A percentile compares a stretch with the other conserved stretches of the same genome.
Evolutionary conservation across 2,797 vertebrate genomes (phyloP).

Genomic region (Morus bassanus): DNA sequence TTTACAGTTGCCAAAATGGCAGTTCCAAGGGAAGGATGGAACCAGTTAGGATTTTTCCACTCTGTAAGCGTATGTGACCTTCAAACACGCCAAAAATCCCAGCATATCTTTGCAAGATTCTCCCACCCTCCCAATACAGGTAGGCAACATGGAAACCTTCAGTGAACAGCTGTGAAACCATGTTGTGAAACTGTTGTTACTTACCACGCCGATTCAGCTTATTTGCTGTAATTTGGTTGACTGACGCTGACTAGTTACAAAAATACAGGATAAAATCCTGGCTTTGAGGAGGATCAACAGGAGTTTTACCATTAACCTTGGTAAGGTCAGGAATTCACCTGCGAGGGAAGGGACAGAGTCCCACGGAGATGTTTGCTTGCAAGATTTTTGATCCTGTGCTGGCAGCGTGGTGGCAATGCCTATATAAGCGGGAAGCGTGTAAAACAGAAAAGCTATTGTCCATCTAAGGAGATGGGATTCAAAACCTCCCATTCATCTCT

Average conservation of each 20-base stretch:
- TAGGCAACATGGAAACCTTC: not conserved
- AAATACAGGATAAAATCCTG: not conserved
- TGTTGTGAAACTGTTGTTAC: not conserved
- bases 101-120: not conserved
- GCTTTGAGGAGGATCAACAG: not conserved
- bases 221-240: not conserved
- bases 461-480: not conserved
- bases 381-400: not conserved
- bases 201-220: not conserved
- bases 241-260: not conserved
- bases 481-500: not conserved
- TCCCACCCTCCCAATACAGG: not conserved
- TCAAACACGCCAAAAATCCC: not conserved
- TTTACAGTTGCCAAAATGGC: not conserved
- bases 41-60: not conserved
- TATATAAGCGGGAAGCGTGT: not conserved
- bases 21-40: not conserved
- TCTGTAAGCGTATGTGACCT: not conserved
- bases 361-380: not conserved
- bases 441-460: constrained; percentile 52
- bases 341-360: not conserved
- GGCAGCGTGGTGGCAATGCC: not conserved
- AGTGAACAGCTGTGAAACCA: not conserved
- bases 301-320: not conserved
- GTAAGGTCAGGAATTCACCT: not conserved